Percentiles rank a stretch among this genome's conserved stretches.
phyloP scores from a whole-genome alignment of 2,888 invertebrate species.

The Bursaphelenchus okinawaensis region DNA sequence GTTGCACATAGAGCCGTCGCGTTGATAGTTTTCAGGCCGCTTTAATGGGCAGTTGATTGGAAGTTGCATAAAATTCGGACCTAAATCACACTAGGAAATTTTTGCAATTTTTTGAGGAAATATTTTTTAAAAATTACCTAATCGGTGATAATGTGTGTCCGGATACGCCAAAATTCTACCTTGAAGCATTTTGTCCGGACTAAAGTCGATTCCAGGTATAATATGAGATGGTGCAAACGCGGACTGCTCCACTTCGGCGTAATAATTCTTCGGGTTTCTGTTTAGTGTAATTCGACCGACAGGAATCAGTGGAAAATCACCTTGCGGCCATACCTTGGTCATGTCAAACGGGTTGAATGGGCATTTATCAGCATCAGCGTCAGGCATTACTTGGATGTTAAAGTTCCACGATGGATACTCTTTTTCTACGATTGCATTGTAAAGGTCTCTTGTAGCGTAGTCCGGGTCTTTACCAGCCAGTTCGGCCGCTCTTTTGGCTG shows the following conservation, averaged over 20 bases:
- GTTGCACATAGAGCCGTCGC: constrained; percentile 22
- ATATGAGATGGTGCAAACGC: constrained; percentile 57
- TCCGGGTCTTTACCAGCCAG: constrained; percentile 57
- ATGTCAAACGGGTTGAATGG: constrained; percentile 62
- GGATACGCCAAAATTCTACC: constrained; percentile 65
- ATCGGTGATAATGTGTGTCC: constrained; percentile 83
- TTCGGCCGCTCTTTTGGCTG: constrained; percentile 34
- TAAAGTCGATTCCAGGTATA: constrained; percentile 58
- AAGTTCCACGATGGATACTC: constrained; percentile 62
- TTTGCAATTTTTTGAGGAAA: too few species aligned
- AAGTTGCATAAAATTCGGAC: constrained; percentile 79
- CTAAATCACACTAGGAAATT: too few species aligned
- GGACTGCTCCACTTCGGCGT: constrained; percentile 57
- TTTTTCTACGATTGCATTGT: constrained; percentile 58
- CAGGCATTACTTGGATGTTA: constrained; percentile 60
- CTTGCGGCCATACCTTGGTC: constrained; percentile 58
- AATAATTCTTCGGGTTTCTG: constrained; percentile 56
- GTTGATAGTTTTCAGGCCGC: constrained; percentile 28
- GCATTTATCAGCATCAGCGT: constrained; percentile 59
- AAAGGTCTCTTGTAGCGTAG: constrained; percentile 59
- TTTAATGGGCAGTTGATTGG: constrained; percentile 84
- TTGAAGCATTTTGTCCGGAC: constrained; percentile 58
- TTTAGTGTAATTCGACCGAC: constrained; percentile 55
- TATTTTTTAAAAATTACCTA: constrained; percentile 67
- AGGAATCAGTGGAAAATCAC: constrained; percentile 52